Percentiles rank a stretch among this genome's conserved stretches.
Evolutionary conservation across 2,888 invertebrate species (phyloP).

Genomic region (Xylocampa areola): DNA sequence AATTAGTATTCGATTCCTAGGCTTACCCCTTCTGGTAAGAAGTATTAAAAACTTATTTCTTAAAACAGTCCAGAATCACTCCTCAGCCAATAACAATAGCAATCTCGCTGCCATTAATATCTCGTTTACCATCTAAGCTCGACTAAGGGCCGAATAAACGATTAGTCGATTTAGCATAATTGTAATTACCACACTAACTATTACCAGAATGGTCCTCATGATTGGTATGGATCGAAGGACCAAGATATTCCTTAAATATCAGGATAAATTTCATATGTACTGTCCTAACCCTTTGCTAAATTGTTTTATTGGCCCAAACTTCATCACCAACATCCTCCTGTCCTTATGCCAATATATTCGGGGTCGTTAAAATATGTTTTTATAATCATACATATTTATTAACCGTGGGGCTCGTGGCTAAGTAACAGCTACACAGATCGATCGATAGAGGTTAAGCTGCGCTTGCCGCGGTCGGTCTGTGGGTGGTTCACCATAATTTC

Average conservation of each 20-base stretch:
- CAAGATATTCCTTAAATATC: slow-evolving; percentile 2
- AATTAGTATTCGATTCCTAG: too few relatives aligned
- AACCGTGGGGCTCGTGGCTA: too few relatives aligned
- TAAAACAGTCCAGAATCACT: slow-evolving; percentile 29
- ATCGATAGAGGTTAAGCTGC: too few relatives aligned
- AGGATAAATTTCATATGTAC: slow-evolving; percentile 8
- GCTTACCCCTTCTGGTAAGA: slow-evolving; percentile 10
- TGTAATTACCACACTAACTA: slow-evolving; percentile 46
- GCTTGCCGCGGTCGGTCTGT: too few relatives aligned
- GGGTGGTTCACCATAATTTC: too few relatives aligned
- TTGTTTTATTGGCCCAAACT: too few relatives aligned
- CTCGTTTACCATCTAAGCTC: slow-evolving; percentile 49
- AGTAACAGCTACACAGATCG: too few relatives aligned
- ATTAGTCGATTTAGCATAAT: slow-evolving; percentile 53
- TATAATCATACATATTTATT: too few relatives aligned
- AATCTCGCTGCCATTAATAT: slow-evolving; percentile 51
- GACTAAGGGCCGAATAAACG: slow-evolving; percentile 46
- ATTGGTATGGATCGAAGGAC: slow-evolving; percentile 22
- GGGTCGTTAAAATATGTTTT: too few relatives aligned
- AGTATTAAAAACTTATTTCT: slow-evolving; percentile 25
- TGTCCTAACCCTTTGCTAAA: too few relatives aligned
- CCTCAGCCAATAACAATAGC: slow-evolving; percentile 41
- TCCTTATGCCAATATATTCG: too few relatives aligned
- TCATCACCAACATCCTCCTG: too few relatives aligned
- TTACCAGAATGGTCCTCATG: slow-evolving; percentile 33